Conservation (phyloP, 2,113 vertebrate species). For the Hippocampus guttulatus region DNA sequence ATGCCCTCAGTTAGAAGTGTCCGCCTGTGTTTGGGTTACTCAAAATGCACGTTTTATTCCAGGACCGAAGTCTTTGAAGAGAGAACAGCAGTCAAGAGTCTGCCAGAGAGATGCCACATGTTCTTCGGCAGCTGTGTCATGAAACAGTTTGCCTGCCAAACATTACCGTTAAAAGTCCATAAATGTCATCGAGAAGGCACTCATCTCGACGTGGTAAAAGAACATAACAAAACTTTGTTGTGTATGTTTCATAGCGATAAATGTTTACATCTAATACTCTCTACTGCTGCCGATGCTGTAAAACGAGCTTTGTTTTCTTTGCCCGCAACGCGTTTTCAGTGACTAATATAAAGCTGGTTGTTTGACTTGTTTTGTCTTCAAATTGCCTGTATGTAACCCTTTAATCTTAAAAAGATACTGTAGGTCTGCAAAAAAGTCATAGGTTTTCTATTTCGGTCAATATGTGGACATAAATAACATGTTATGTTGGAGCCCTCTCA, state of each 20-base stretch:
- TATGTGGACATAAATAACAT: conserved; percentile 20
- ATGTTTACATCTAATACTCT: not conserved
- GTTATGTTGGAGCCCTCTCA: conserved; percentile 43
- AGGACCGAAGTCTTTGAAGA: not conserved
- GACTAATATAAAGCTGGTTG: not conserved
- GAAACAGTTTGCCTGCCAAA: not conserved
- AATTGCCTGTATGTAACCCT: not conserved
- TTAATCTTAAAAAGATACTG: not conserved
- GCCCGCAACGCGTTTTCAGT: not conserved
- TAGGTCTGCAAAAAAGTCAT: not conserved
- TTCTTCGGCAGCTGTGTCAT: conserved; percentile 26
- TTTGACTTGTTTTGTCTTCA: not conserved
- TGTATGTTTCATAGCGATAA: not conserved
- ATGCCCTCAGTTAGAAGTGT: not conserved
- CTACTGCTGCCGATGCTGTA: not conserved
- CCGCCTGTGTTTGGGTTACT: not conserved
- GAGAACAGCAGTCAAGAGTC: not conserved
- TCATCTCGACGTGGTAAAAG: not conserved
- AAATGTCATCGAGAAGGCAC: not conserved
- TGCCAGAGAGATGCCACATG: not conserved
- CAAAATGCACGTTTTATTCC: not conserved
- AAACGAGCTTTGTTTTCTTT: not conserved
- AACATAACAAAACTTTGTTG: not conserved
- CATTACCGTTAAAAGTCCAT: not conserved
- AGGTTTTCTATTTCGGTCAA: conserved; percentile 5